Conservation (phyloP, 2,888 invertebrate species). For the Epirrhoe alternata region DNA sequence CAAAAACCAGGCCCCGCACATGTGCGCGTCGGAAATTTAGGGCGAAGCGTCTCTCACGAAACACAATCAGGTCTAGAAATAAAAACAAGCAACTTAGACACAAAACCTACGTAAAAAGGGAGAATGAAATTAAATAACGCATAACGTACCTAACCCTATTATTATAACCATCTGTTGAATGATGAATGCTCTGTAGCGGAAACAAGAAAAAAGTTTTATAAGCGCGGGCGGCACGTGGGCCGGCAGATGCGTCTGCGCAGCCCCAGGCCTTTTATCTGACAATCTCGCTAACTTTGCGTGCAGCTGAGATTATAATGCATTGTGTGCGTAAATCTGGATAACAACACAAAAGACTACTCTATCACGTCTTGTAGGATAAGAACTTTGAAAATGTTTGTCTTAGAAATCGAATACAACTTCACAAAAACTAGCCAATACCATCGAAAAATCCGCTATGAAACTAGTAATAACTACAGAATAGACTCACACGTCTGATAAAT, state of each 20-base stretch:
- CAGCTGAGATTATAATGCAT: conserved; percentile 73
- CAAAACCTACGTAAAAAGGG: conserved; percentile 56
- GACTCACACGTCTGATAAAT: not conserved
- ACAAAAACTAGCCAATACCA: not conserved
- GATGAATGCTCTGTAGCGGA: conserved; percentile 73
- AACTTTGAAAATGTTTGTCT: conserved; percentile 5
- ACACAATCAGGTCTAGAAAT: conserved; percentile 46
- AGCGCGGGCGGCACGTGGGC: conserved; percentile 80
- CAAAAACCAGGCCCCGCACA: conserved; percentile 79
- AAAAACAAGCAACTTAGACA: conserved; percentile 52
- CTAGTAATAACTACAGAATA: not conserved
- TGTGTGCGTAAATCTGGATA: conserved; percentile 62
- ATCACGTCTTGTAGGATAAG: conserved; percentile 32
- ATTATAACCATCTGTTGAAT: conserved; percentile 79
- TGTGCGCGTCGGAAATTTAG: conserved; percentile 65
- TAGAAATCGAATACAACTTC: not conserved
- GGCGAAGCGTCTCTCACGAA: conserved; percentile 59
- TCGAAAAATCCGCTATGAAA: not conserved
- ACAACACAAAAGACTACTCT: conserved; percentile 47
- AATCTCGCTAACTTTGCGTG: conserved; percentile 65
- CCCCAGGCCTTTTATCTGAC: conserved; percentile 69
- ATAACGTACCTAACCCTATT: conserved; percentile 70
- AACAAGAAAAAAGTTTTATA: conserved; percentile 67
- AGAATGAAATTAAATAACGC: conserved; percentile 71
- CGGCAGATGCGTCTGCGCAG: conserved; percentile 79